phyloP scores from a whole-genome alignment of 2,797 vertebrate genomes.

The Sibirionetta formosa region DNA sequence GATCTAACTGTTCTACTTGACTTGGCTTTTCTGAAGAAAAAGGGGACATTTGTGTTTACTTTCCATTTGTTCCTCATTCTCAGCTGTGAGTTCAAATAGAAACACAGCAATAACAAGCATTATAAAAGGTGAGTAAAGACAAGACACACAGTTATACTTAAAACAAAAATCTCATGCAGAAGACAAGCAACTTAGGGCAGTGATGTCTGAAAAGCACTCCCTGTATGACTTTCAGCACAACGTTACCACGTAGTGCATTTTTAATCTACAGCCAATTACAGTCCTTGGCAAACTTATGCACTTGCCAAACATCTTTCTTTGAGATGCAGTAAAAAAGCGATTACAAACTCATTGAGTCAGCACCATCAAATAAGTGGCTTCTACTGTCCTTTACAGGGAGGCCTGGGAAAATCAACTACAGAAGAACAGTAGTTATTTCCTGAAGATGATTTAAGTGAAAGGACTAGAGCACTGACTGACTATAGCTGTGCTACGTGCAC shows the following conservation, averaged over 20 bases:
- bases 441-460: not conserved
- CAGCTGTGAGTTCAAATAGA: not conserved
- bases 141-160: not conserved
- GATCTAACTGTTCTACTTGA: conserved; percentile 93
- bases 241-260: rapidly evolving
- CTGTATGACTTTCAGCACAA: not conserved
- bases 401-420: not conserved
- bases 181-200: not conserved
- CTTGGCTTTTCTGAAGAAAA: conserved; percentile 89
- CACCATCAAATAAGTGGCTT: not conserved
- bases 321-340: not conserved
- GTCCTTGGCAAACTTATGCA: not conserved
- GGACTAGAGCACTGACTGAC: not conserved
- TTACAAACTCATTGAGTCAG: not conserved
- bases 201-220: not conserved
- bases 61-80: not conserved
- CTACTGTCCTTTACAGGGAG: not conserved
- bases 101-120: not conserved
- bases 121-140: not conserved
- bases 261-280: not conserved
- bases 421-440: not conserved
- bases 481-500: not conserved
- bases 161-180: not conserved
- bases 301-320: not conserved
- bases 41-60: not conserved